Conservation (phyloP, 2,888 invertebrate species). For the Eupithecia vulgata region DNA sequence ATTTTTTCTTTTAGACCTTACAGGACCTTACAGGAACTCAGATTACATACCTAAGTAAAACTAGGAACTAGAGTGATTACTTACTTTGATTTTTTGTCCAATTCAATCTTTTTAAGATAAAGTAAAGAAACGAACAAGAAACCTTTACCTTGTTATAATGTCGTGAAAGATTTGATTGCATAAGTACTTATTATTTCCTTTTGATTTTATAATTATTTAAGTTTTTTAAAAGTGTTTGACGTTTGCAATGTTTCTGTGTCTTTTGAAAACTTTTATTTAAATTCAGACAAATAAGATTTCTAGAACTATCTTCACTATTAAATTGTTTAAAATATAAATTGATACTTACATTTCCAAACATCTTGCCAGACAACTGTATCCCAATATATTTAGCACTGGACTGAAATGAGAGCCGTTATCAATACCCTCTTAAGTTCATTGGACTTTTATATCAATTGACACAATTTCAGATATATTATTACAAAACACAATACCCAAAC, state of each 20-base stretch:
- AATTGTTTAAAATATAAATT: background rate
- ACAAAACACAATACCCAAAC: background rate
- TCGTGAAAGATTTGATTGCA: background rate
- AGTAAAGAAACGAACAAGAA: no score
- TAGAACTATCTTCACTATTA: background rate
- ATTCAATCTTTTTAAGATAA: no score
- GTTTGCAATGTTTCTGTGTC: background rate
- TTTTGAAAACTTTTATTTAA: background rate
- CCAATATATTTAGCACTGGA: slow-evolving; percentile 22
- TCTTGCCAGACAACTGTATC: slow-evolving; percentile 29
- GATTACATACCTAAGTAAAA: no score
- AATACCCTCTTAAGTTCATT: slow-evolving; percentile 31
- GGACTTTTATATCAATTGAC: slow-evolving; percentile 34
- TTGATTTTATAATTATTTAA: background rate
- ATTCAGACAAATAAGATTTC: background rate
- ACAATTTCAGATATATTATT: slow-evolving; percentile 22
- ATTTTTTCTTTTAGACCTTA: no score
- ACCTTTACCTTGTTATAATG: no score
- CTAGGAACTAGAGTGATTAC: no score
- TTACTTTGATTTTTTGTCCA: no score
- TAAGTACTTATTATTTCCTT: background rate
- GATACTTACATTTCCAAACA: slow-evolving; percentile 33
- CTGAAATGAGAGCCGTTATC: slow-evolving; percentile 24
- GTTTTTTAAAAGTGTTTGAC: background rate
- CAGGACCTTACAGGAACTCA: no score